These are phyloP conservation scores for Ormyrus rosae DNA, from an alignment of 2,888 invertebrate genomes.

Conservation along the genomic window DNA sequence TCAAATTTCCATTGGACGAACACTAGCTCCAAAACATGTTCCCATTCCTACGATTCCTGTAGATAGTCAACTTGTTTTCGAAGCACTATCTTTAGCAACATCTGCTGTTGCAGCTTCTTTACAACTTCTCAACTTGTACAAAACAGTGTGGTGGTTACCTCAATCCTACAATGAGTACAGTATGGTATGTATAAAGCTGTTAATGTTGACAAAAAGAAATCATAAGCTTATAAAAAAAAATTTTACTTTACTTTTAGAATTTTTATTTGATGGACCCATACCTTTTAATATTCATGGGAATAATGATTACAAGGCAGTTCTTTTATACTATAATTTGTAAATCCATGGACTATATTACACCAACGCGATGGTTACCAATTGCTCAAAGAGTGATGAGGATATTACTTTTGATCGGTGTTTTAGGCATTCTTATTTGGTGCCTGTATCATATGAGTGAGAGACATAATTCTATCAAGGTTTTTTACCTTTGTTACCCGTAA, in stretches of 20 bases:
- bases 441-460: constrained; percentile 85
- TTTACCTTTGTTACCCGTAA: constrained; percentile 94
- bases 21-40: constrained; percentile 85
- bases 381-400: constrained; percentile 76
- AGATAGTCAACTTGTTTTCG: constrained; percentile 90
- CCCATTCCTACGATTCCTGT: constrained; percentile 87
- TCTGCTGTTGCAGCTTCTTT: constrained; percentile 87
- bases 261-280: constrained; percentile 95
- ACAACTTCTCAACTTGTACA: constrained; percentile 96
- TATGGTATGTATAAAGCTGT: constrained; percentile 81
- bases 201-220: too few relatives aligned
- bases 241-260: constrained; percentile 81
- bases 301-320: constrained; percentile 88
- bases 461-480: constrained; percentile 86
- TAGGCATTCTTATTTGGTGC: constrained; percentile 82
- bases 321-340: constrained; percentile 81
- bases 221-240: neutral
- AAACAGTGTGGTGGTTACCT: constrained; percentile 98
- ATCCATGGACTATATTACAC: constrained; percentile 77
- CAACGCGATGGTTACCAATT: constrained; percentile 71
- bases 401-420: constrained; percentile 80
- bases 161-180: constrained; percentile 92
- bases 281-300: constrained; percentile 88
- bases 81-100: constrained; percentile 89
- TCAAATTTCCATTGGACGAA: constrained; percentile 70